Evolutionary conservation across 2,797 vertebrate genomes (phyloP).

Genomic region (Anguilla obscura): DNA sequence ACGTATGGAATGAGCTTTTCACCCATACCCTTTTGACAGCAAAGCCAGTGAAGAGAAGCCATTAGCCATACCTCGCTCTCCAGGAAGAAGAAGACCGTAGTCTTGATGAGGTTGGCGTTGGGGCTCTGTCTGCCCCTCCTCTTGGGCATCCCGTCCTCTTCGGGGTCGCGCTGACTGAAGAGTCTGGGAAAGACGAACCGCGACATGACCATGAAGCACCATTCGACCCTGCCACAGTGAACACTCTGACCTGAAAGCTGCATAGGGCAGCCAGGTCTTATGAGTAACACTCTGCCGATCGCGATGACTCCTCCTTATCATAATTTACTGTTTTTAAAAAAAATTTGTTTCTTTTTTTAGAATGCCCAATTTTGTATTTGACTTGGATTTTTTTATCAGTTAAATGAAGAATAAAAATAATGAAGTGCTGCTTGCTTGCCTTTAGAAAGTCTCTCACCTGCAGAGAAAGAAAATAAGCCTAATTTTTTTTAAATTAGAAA

Average conservation of each 20-base stretch:
- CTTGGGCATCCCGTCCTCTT: constrained; percentile 94
- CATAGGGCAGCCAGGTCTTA: background rate
- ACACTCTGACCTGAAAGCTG: background rate
- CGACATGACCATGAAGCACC: background rate
- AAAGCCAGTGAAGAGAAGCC: background rate
- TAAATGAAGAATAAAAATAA: background rate
- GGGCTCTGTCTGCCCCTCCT: constrained; percentile 94
- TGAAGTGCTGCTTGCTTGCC: background rate
- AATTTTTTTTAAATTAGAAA: background rate
- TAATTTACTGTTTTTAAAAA: background rate
- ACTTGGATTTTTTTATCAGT: background rate
- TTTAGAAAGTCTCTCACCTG: background rate
- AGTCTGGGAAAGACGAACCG: constrained; percentile 69
- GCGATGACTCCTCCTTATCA: background rate
- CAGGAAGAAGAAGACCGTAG: constrained; percentile 96
- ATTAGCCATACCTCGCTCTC: constrained; percentile 88
- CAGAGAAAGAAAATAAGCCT: background rate
- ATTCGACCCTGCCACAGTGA: background rate
- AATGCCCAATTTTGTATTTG: background rate
- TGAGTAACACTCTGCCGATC: background rate
- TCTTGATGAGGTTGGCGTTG: constrained; percentile 97
- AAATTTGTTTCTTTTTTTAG: background rate
- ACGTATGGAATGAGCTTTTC: background rate
- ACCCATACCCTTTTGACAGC: background rate
- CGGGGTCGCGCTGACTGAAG: constrained; percentile 93